These are phyloP conservation scores for Tringa solitaria DNA, from an alignment of 2,113 vertebrate species.

Conservation along the genomic window DNA sequence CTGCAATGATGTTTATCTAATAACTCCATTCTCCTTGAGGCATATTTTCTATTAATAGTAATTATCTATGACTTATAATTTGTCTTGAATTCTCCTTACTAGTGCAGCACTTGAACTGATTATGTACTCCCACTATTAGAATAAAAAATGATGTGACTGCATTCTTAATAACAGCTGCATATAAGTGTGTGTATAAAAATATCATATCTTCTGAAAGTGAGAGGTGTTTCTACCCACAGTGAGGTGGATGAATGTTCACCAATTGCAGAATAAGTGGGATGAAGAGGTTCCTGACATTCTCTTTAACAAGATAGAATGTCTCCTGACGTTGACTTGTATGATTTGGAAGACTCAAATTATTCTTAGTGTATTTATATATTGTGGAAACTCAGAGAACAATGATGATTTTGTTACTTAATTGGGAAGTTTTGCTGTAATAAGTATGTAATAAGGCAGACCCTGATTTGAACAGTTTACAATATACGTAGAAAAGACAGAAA, in stretches of 20 bases:
- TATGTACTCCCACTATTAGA: constrained; percentile 65
- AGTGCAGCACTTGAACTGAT: constrained; percentile 63
- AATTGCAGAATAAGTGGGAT: constrained; percentile 38
- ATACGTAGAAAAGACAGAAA: neutral
- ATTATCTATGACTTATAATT: constrained; percentile 70
- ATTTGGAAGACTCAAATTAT: neutral
- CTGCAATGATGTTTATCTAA: constrained; percentile 58
- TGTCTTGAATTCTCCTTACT: constrained; percentile 68
- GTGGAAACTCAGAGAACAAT: neutral
- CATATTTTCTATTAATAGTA: constrained; percentile 73
- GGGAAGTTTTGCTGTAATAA: neutral
- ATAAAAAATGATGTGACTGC: constrained; percentile 70
- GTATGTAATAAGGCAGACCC: neutral
- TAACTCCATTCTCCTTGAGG: constrained; percentile 69
- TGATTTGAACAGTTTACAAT: neutral
- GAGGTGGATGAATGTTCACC: constrained; percentile 37
- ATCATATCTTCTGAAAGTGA: constrained; percentile 62
- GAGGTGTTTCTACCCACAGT: constrained; percentile 52
- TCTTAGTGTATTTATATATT: neutral
- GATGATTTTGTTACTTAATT: neutral
- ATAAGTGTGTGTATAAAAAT: constrained; percentile 58
- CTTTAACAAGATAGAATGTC: neutral
- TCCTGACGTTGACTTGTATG: constrained; percentile 26
- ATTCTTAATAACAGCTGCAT: constrained; percentile 70
- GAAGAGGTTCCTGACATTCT: constrained; percentile 50